Percentiles rank a stretch among this genome's conserved stretches.
These are phyloP conservation scores for Ceraclea dissimilis DNA, from an alignment of 2,888 invertebrate species.

Conservation along the genomic window DNA sequence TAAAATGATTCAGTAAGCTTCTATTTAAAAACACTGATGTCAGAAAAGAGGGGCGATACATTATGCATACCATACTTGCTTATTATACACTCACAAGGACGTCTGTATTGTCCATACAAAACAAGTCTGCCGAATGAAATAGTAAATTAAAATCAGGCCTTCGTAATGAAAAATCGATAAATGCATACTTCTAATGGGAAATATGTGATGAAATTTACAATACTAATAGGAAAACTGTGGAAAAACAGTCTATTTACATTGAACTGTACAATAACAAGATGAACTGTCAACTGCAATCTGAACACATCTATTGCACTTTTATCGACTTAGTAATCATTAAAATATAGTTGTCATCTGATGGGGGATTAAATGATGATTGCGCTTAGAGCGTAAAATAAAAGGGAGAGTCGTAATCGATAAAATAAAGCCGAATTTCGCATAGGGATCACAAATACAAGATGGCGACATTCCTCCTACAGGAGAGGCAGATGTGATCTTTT, in stretches of 20 bases:
- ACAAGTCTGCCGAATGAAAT: background rate
- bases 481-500: slow-evolving; percentile 16
- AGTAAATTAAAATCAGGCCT: background rate
- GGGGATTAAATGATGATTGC: slow-evolving; percentile 12
- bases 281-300: slow-evolving; percentile 3
- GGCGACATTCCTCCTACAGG: slow-evolving; percentile 10
- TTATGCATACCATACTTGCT: background rate
- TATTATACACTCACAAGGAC: background rate
- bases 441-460: slow-evolving; percentile 14
- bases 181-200: background rate
- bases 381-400: slow-evolving; percentile 13
- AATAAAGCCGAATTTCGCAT: slow-evolving; percentile 14
- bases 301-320: background rate
- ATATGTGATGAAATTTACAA: background rate
- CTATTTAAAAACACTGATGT: slow-evolving; percentile 23
- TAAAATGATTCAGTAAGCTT: slow-evolving; percentile 15
- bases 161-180: slow-evolving; percentile 10
- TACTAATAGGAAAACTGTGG: background rate
- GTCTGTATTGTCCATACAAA: background rate
- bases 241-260: background rate
- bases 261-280: background rate
- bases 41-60: slow-evolving; percentile 4
- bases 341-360: slow-evolving; percentile 8
- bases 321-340: background rate
- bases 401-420: slow-evolving; percentile 14